phyloP scores from a whole-genome alignment of 2,888 invertebrate genomes.

The Rhagophthalmus giganteus region DNA sequence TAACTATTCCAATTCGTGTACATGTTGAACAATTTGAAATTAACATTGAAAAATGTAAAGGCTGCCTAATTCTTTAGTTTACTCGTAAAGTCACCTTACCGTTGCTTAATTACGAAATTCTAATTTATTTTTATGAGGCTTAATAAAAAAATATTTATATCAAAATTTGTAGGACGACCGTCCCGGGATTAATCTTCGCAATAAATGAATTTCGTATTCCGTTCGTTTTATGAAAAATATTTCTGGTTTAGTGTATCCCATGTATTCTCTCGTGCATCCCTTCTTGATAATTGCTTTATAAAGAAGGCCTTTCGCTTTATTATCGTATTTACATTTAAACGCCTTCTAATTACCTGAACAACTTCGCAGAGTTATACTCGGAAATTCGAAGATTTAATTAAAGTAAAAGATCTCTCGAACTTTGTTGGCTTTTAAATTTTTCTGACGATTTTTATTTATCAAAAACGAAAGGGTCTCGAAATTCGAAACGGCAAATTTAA shows the following conservation, averaged over 20 bases:
- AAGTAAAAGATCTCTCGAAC: slow-evolving; percentile 11
- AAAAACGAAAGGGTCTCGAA: no score
- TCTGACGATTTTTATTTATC: slow-evolving; percentile 9
- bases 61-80: no score
- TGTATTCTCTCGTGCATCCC: slow-evolving; percentile 4
- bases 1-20: no score
- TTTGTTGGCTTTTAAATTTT: slow-evolving; percentile 9
- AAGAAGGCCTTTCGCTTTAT: slow-evolving; percentile 12
- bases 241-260: background rate
- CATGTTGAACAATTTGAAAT: no score
- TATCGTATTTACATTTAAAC: slow-evolving; percentile 13
- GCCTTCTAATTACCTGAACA: slow-evolving; percentile 8
- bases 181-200: no score
- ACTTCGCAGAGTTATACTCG: slow-evolving; percentile 6
- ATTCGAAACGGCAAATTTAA: no score
- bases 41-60: no score
- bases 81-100: no score
- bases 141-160: no score
- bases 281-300: slow-evolving; percentile 12
- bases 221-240: background rate
- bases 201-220: background rate
- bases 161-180: no score
- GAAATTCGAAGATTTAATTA: slow-evolving; percentile 20
- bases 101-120: no score
- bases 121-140: no score